Conservation (phyloP, 2,797 vertebrate genomes). For the Sebastes elongatus region DNA sequence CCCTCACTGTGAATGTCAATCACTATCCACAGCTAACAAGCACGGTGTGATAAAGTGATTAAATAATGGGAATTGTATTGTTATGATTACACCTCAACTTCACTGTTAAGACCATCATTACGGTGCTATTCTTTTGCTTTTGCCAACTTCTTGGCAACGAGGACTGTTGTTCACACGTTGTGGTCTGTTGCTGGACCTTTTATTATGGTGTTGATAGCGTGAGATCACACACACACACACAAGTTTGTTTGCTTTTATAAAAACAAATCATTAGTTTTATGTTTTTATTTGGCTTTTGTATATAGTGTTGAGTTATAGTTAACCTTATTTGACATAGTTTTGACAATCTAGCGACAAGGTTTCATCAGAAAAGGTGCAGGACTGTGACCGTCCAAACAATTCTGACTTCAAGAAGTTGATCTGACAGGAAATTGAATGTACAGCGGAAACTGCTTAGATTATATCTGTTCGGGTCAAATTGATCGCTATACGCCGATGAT, state of each 20-base stretch:
- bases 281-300: neutral
- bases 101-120: slow-evolving; percentile 7
- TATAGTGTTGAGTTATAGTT: neutral
- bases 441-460: too few relatives aligned
- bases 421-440: neutral
- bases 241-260: neutral
- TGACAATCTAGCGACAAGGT: neutral
- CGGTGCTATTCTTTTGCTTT: neutral
- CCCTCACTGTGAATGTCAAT: neutral
- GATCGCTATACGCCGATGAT: too few relatives aligned
- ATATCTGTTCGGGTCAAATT: too few relatives aligned
- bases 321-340: neutral
- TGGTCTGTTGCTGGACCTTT: neutral
- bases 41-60: neutral
- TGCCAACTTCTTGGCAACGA: neutral
- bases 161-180: neutral
- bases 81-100: slow-evolving; percentile 12
- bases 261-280: neutral
- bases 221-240: neutral
- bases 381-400: neutral
- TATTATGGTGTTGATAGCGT: neutral
- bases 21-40: neutral
- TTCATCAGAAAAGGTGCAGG: neutral
- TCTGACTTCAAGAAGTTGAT: neutral
- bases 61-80: slow-evolving; percentile 13